phyloP scores from a whole-genome alignment of 2,888 invertebrate genomes.

The Limnephilus lunatus region DNA sequence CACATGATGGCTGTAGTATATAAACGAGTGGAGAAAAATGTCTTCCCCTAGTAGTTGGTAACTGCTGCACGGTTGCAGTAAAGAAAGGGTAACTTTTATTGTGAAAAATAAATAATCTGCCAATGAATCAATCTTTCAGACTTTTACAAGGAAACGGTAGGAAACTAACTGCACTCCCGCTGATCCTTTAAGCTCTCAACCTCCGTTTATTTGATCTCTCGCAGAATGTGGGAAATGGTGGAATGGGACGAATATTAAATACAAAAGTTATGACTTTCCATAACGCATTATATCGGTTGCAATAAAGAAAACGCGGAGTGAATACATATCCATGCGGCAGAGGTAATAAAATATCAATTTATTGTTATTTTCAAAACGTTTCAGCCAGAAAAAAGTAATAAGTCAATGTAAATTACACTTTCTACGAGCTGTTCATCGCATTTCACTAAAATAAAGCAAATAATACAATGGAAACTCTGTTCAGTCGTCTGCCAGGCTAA shows the following conservation, averaged over 20 bases:
- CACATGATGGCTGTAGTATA: conserved; percentile 39
- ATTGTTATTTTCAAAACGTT: background rate
- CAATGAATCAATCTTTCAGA: conserved; percentile 64
- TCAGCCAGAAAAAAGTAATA: background rate
- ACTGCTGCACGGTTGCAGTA: conserved; percentile 54
- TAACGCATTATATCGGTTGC: background rate
- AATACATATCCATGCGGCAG: background rate
- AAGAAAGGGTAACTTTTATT: conserved; percentile 62
- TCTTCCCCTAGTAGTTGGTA: conserved; percentile 28
- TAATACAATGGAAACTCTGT: background rate
- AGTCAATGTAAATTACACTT: background rate
- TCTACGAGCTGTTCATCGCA: background rate
- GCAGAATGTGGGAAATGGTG: conserved; percentile 21
- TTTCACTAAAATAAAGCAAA: background rate
- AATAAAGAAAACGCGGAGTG: conserved; percentile 12
- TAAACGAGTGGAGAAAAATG: conserved; percentile 43
- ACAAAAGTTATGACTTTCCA: conserved; percentile 25
- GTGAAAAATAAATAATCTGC: conserved; percentile 66
- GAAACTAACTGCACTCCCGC: conserved; percentile 30
- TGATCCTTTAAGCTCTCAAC: conserved; percentile 13
- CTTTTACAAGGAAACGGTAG: conserved; percentile 36
- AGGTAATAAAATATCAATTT: background rate
- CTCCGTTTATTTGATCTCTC: conserved; percentile 42
- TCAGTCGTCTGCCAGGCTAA: background rate
- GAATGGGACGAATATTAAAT: conserved; percentile 40